Evolutionary conservation across 2,113 vertebrate species (phyloP).

Genomic region (Platichthys flesus): DNA sequence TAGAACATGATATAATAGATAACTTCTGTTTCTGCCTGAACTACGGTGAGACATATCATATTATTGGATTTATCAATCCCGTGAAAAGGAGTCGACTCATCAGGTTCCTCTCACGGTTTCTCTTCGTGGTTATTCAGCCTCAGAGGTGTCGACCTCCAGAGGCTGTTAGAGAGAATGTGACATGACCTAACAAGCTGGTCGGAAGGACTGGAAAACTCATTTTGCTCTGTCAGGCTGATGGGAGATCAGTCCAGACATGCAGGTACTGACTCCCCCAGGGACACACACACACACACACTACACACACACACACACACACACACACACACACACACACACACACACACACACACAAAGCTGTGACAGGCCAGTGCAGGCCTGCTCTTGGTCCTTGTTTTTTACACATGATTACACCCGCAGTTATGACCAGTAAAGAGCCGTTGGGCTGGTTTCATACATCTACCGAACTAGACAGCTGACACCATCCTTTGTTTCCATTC

Average conservation of each 20-base stretch:
- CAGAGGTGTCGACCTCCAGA: slow-evolving; percentile 38
- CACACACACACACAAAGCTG: slow-evolving; percentile 23
- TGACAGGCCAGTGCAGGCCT: slow-evolving; percentile 61
- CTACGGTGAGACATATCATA: neutral
- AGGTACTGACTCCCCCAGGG: slow-evolving; percentile 46
- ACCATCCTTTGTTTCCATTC: neutral
- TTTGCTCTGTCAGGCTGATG: slow-evolving; percentile 46
- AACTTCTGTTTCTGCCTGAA: neutral
- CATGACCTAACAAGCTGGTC: slow-evolving; percentile 66
- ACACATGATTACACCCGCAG: slow-evolving; percentile 23
- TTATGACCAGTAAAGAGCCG: slow-evolving; percentile 19
- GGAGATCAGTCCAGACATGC: slow-evolving; percentile 67
- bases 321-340: slow-evolving; percentile 7
- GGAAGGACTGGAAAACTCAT: slow-evolving; percentile 44
- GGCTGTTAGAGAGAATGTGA: slow-evolving; percentile 42
- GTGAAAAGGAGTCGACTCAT: neutral
- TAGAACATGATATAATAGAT: neutral
- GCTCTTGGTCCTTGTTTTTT: slow-evolving; percentile 26
- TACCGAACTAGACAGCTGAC: neutral
- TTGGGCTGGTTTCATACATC: slow-evolving; percentile 9
- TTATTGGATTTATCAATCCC: neutral
- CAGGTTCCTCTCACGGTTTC: neutral
- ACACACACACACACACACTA: slow-evolving; percentile 25
- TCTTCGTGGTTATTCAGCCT: slow-evolving; percentile 9
- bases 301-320: slow-evolving; percentile 21